These are phyloP conservation scores for Agraylea sexmaculata DNA, from an alignment of 1,140 invertebrate genomes.

Conservation along the genomic window DNA sequence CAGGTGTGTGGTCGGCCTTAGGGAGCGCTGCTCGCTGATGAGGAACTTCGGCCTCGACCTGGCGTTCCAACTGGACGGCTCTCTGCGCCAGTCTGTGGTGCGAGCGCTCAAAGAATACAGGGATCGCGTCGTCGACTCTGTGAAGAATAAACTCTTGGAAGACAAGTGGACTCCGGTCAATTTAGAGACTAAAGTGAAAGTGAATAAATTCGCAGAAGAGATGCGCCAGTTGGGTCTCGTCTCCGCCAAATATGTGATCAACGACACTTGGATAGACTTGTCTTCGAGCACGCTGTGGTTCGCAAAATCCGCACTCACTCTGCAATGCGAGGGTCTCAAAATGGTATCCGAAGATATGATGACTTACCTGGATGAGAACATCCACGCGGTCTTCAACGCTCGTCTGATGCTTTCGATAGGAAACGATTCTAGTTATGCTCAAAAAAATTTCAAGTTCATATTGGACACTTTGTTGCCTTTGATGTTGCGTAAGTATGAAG, in stretches of 20 bases:
- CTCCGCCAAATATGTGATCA: conserved; percentile 39
- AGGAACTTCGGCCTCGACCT: conserved; percentile 51
- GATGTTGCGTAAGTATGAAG: conserved; percentile 36
- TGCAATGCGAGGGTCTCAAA: conserved; percentile 36
- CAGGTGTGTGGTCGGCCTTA: conserved; percentile 72
- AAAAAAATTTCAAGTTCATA: conserved; percentile 39
- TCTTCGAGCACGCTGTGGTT: conserved; percentile 42
- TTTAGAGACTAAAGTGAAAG: conserved; percentile 38
- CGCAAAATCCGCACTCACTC: conserved; percentile 34
- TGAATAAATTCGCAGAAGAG: conserved; percentile 35
- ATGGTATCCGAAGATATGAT: conserved; percentile 40
- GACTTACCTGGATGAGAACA: conserved; percentile 37
- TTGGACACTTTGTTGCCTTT: conserved; percentile 36
- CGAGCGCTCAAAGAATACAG: conserved; percentile 38
- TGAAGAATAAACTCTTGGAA: conserved; percentile 36
- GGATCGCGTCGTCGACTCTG: conserved; percentile 35
- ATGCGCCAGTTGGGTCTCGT: conserved; percentile 40
- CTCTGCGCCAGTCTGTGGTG: conserved; percentile 52
- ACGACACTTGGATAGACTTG: conserved; percentile 40
- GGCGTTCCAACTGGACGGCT: conserved; percentile 70
- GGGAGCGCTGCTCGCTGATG: conserved; percentile 54
- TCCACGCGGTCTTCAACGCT: conserved; percentile 35
- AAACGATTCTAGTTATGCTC: conserved; percentile 35
- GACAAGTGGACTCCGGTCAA: conserved; percentile 41
- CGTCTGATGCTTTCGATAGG: conserved; percentile 31